Conservation (phyloP, 2,113 vertebrate species). For the Halichoeres trimaculatus region DNA sequence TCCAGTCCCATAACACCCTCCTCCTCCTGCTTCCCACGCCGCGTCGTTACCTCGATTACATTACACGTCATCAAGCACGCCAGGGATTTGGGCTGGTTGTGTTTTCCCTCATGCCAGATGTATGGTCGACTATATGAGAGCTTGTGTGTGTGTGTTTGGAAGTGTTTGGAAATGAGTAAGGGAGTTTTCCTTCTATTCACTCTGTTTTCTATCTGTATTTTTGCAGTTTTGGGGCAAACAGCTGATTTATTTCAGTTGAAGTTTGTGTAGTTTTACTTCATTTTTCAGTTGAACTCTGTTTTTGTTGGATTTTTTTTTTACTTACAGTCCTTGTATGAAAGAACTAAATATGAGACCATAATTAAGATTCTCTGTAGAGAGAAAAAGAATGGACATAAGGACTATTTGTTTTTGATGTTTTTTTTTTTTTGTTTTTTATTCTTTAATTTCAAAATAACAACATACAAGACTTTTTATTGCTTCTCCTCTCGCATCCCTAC, state of each 20-base stretch:
- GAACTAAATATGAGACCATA: too few species aligned
- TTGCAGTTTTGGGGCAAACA: neutral
- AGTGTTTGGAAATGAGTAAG: neutral
- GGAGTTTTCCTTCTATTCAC: constrained; percentile 31
- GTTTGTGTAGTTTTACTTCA: neutral
- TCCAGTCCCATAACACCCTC: neutral
- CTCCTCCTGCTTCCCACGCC: constrained; percentile 43
- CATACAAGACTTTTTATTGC: too few species aligned
- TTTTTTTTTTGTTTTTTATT: too few species aligned
- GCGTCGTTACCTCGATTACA: constrained; percentile 81
- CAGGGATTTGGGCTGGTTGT: constrained; percentile 28
- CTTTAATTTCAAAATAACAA: too few species aligned
- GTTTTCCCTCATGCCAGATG: constrained; percentile 42
- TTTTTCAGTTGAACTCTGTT: too few species aligned
- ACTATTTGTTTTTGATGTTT: too few species aligned
- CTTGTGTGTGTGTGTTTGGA: neutral
- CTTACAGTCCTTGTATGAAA: too few species aligned
- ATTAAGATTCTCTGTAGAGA: too few species aligned
- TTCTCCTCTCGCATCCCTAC: too few species aligned
- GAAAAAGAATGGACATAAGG: too few species aligned
- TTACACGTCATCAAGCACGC: constrained; percentile 78
- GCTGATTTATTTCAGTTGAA: neutral
- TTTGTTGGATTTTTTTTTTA: too few species aligned
- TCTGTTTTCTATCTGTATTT: neutral
- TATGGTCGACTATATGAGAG: neutral